Conservation (phyloP, 1,140 invertebrate genomes). For the Saccostrea glomerata region DNA sequence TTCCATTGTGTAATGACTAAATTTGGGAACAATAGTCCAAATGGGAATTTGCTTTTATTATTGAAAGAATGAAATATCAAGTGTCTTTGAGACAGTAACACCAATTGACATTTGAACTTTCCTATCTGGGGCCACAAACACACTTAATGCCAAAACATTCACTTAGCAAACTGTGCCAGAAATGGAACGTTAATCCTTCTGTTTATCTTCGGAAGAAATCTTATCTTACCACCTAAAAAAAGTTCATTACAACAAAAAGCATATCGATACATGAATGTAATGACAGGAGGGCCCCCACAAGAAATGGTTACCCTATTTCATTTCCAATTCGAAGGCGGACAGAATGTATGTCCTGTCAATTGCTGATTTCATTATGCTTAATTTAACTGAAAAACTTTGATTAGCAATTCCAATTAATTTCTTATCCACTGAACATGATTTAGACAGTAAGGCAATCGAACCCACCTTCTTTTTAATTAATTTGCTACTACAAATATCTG, state of each 20-base stretch:
- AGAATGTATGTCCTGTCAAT: background rate
- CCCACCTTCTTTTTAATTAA: conserved; percentile 14
- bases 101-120: conserved; percentile 27
- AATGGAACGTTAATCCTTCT: conserved; percentile 11
- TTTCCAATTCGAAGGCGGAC: background rate
- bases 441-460: background rate
- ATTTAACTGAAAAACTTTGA: background rate
- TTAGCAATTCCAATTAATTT: conserved; percentile 4
- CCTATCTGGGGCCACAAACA: conserved; percentile 16
- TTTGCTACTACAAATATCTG: background rate
- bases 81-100: background rate
- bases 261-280: background rate
- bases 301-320: background rate
- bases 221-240: conserved; percentile 12
- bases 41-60: background rate
- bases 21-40: background rate
- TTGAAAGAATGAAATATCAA: conserved; percentile 17
- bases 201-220: conserved; percentile 1
- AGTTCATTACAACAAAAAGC: background rate
- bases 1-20: conserved; percentile 36
- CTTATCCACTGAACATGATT: background rate
- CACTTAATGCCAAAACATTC: conserved; percentile 33
- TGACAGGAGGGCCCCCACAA: background rate
- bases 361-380: background rate
- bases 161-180: conserved; percentile 30